These are phyloP conservation scores for Punctoribates punctum DNA, from an alignment of 2,888 invertebrate genomes.

Conservation along the genomic window DNA sequence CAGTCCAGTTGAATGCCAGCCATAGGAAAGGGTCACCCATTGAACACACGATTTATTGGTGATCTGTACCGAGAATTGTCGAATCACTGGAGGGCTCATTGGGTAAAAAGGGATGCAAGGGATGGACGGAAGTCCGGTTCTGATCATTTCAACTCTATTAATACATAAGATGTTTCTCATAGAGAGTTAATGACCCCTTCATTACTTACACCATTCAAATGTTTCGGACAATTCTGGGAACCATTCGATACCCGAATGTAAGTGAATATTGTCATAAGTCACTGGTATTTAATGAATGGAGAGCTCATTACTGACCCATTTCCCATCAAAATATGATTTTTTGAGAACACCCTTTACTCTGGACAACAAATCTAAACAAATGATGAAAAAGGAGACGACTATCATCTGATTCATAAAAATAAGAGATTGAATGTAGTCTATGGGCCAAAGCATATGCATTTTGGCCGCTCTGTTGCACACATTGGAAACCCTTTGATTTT, in stretches of 20 bases:
- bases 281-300: background rate
- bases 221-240: constrained; percentile 22
- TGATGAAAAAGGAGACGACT: background rate
- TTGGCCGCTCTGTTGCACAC: background rate
- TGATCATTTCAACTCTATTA: constrained; percentile 7
- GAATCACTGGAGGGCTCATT: background rate
- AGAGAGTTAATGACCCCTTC: constrained; percentile 27
- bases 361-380: background rate
- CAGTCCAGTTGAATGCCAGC: background rate
- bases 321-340: constrained; percentile 18
- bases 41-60: constrained; percentile 12
- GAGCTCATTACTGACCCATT: constrained; percentile 26
- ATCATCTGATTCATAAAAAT: constrained; percentile 3
- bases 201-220: background rate
- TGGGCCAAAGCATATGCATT: constrained; percentile 20
- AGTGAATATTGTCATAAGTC: constrained; percentile 10
- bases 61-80: constrained; percentile 13
- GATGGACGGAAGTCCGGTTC: constrained; percentile 21
- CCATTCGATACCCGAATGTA: background rate
- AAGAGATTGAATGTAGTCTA: background rate
- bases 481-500: constrained; percentile 29
- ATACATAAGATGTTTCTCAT: background rate
- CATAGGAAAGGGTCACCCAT: constrained; percentile 14
- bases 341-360: background rate
- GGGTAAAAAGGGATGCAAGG: constrained; percentile 30